phyloP scores from a whole-genome alignment of 2,113 vertebrate species.

The Callorhinus ursinus region DNA sequence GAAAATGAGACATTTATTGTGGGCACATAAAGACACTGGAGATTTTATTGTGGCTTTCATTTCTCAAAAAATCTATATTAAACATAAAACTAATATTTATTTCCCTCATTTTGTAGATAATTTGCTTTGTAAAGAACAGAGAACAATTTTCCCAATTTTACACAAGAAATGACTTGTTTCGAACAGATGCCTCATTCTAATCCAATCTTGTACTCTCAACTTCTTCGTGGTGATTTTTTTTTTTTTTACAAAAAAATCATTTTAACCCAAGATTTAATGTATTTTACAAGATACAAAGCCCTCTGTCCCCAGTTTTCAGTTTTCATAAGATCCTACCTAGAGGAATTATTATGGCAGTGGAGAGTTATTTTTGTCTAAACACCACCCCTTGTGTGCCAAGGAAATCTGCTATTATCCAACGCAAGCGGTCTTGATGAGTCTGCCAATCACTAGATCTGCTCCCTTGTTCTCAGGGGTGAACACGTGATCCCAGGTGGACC shows the following conservation, averaged over 20 bases:
- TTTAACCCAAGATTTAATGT: not conserved
- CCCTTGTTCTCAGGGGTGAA: not conserved
- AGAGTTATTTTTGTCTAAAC: not conserved
- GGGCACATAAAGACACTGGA: not conserved
- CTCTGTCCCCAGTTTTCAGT: not conserved
- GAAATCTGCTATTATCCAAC: not conserved
- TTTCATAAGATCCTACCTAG: not conserved
- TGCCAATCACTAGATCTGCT: not conserved
- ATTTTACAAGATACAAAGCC: not conserved
- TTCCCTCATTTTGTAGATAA: constrained; percentile 56
- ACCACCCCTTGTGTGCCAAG: not conserved
- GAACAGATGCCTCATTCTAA: not conserved
- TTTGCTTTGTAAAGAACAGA: constrained; percentile 50
- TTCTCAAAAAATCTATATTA: constrained; percentile 40
- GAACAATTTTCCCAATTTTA: not conserved
- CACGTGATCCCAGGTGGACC: not conserved
- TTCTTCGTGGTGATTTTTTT: not conserved
- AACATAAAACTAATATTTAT: constrained; percentile 1
- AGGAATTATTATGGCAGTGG: not conserved
- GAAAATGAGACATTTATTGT: constrained; percentile 57
- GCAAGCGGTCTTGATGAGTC: not conserved
- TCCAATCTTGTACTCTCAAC: not conserved
- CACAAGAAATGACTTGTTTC: constrained; percentile 20
- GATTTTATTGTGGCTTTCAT: constrained; percentile 20
- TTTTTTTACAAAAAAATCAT: not conserved